A percentile compares a stretch with the other conserved stretches of the same genome.
Evolutionary conservation across 1,140 invertebrate species (phyloP).

Genomic region (Samia ricini): DNA sequence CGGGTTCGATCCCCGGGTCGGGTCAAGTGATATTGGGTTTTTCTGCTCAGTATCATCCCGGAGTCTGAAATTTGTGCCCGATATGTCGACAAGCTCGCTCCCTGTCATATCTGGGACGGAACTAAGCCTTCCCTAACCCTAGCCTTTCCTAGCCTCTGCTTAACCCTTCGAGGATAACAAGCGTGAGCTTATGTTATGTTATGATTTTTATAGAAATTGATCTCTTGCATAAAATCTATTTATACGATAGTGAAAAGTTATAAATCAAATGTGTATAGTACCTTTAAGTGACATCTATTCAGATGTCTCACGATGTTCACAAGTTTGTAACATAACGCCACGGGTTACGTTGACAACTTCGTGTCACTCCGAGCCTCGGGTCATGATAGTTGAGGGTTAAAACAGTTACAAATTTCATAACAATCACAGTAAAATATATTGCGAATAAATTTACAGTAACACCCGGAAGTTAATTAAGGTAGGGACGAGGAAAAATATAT

Average conservation of each 20-base stretch:
- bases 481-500: no score
- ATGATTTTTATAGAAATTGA: background rate
- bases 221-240: background rate
- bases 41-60: no score
- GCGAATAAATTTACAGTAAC: background rate
- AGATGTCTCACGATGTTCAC: slow-evolving; percentile 34
- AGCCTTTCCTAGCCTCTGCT: no score
- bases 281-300: slow-evolving; percentile 5
- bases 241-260: background rate
- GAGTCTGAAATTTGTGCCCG: no score
- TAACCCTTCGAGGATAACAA: no score
- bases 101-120: no score
- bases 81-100: no score
- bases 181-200: no score
- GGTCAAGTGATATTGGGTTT: no score
- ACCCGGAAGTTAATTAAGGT: no score
- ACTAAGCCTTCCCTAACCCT: no score
- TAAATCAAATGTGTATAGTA: background rate
- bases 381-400: slow-evolving; percentile 26
- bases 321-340: slow-evolving; percentile 20
- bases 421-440: background rate
- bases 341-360: slow-evolving; percentile 35
- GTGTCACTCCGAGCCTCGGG: slow-evolving; percentile 36
- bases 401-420: slow-evolving; percentile 5
- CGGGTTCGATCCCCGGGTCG: no score